These are phyloP conservation scores for Girardia tigrina DNA, from an alignment of 2,888 invertebrate genomes.

Conservation along the genomic window DNA sequence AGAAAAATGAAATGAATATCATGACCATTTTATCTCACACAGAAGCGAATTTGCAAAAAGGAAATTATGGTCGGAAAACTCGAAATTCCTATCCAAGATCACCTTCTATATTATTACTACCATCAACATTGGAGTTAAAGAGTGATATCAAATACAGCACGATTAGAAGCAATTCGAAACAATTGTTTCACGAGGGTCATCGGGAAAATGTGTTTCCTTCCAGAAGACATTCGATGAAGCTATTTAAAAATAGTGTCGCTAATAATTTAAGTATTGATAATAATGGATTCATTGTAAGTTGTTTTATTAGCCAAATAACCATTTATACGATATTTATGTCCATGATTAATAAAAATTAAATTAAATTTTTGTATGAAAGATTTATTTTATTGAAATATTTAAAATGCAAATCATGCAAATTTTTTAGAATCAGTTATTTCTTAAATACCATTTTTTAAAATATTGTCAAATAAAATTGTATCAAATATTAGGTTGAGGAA, in stretches of 20 bases:
- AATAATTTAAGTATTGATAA: slow-evolving; percentile 23
- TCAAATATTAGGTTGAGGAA: no score
- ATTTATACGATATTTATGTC: no score
- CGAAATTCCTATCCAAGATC: slow-evolving; percentile 16
- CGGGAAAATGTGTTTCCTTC: slow-evolving; percentile 13
- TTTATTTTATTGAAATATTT: no score
- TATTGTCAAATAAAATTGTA: no score
- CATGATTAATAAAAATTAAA: no score
- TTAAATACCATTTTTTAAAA: no score
- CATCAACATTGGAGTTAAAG: background rate
- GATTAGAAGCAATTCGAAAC: background rate
- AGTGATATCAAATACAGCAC: slow-evolving; percentile 19
- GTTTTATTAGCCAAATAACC: no score
- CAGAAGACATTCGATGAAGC: background rate
- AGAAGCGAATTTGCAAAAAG: background rate
- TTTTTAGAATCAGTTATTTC: no score
- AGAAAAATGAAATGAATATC: background rate
- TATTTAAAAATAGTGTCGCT: background rate
- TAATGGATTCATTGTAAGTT: slow-evolving; percentile 20
- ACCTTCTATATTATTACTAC: background rate
- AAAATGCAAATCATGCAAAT: no score
- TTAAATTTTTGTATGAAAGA: no score
- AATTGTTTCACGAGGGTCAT: background rate
- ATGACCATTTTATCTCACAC: slow-evolving; percentile 1
- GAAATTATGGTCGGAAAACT: background rate